Evolutionary conservation across 2,797 vertebrate genomes (phyloP), one percentile per base, ranked within the genome.

Genomic region (Cynopterus sphinx): DNA sequence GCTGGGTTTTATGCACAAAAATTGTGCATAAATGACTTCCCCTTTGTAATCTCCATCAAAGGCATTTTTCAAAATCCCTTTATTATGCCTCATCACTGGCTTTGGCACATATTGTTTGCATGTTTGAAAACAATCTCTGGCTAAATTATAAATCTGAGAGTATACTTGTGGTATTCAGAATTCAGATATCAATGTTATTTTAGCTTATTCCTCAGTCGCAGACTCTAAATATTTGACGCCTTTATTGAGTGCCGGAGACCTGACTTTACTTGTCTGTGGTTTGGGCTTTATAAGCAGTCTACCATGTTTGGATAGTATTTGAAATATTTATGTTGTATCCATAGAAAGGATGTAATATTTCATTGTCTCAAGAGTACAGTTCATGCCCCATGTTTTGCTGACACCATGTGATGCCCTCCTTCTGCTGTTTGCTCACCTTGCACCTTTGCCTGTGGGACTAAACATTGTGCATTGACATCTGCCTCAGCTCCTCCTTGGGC

Each of bases 371-470:
- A 67, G 97, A 92, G 86, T 67, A 53, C 91, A 92, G 92, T 97
- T 96, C 98, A 97, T 97, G 97, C 93, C 94, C 89, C 92, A 73
- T 61, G 90, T 78, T 71, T 97, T 86, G 77, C 94, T 95, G 95
- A 95, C 43, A 75, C 97, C 33, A 13, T 43, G 57, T 39, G 89
- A 90, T 83, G 68, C 59, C 86, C 90, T 10, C 59, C 5, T 51
- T 85, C 98, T 77, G 78, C 93, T 68, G 53, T 49, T 95, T 94
- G 93, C 9, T 39, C 85, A 51, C 51, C 1, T 49, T 41, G 16
- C 83, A 36, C 91, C 90, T 93, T 83, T 94, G 31, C 93, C 90
- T 71, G 2, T 63, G 82, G 53, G 73, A 81, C 84, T 39, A 1
- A 55, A 51, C 94, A 16, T 57, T 85, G n/a, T 94, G 67, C 87